phyloP scores from a whole-genome alignment of 53 echinoderm and acorn worm genomes.

The Holothuria scabra region DNA sequence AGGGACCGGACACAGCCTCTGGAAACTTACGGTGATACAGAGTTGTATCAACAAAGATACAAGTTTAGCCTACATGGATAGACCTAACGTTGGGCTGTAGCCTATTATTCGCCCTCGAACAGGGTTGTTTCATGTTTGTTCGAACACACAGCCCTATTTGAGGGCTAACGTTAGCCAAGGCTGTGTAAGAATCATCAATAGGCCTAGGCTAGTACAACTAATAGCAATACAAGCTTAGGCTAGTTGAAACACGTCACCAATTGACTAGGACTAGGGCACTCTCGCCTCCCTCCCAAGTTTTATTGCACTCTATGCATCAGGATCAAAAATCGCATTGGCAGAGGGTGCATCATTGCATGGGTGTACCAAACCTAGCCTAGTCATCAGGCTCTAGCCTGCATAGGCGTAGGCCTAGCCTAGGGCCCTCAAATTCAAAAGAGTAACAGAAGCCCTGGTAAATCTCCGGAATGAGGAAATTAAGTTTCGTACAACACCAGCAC shows the following conservation, averaged over 20 bases:
- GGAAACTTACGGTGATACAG: not conserved
- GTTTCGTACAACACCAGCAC: not conserved
- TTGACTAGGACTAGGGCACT: not conserved
- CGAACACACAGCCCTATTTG: too few relatives aligned
- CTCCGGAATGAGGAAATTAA: not conserved
- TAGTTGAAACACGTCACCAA: not conserved
- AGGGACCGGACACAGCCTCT: slow-evolving; percentile 28
- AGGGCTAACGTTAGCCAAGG: too few relatives aligned
- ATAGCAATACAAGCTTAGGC: too few relatives aligned
- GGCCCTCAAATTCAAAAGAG: not conserved
- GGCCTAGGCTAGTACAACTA: too few relatives aligned
- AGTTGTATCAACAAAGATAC: slow-evolving; percentile 19
- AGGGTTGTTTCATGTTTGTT: too few relatives aligned
- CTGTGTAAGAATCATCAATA: slow-evolving; percentile 9
- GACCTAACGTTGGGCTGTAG: too few relatives aligned
- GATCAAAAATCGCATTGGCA: slow-evolving; percentile 4
- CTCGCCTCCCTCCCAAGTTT: slow-evolving; percentile 2
- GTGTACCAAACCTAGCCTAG: slow-evolving; percentile 19
- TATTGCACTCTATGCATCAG: slow-evolving; percentile 35
- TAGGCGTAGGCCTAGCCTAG: too few relatives aligned
- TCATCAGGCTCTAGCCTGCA: not conserved
- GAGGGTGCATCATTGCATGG: slow-evolving; percentile 31
- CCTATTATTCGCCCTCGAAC: too few relatives aligned
- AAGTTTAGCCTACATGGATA: slow-evolving; percentile 19
- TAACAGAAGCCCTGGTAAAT: slow-evolving; percentile 7